Base-by-base conservation (phyloP, 2,113 vertebrate genomes). In the Salvator merianae region DNA sequence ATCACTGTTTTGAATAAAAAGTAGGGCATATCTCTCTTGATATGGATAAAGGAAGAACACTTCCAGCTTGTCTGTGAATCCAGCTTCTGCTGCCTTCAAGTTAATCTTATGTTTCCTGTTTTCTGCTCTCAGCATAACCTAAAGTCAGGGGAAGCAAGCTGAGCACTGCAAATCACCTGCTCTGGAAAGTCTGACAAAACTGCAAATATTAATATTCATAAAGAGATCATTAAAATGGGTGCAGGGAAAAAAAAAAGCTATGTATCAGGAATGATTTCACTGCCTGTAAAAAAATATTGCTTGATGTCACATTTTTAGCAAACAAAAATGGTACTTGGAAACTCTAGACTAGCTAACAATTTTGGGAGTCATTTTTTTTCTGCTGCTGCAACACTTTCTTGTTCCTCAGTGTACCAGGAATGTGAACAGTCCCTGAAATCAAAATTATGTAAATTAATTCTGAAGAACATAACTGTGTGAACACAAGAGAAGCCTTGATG, bases 301-400 rank as follows among this genome's bases (percentile, higher is more conserved):
- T 24, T 24, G 55, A 22, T 20, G 75, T 34, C 75, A 62, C 34
- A n/a, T 69, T 72, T 20, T 3, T 2, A 6, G 84, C 77, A 1
- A 43, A 1, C 30, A 9, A n/a, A 32, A n/a, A n/a, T n/a, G 55
- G 0, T 1, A 3, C 13, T 4, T 1, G 1, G 70, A 40, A 8
- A 3, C 63, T 14, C 3, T 79, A 40, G 59, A 6, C 3, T 76
- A 10, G n/a, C 74, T 2, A 71, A 38, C 1, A 68, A 50, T 1
- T 38, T 63, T 0, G 77, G 0, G 12, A 80, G 43, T 2, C 32
- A 7, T 47, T 47, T 9, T 47, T 1, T 1, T 66, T 47, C 36
- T 79, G 10, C 1, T 18, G 12, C 9, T 30, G 14, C 36, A 79
- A 26, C 18, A 79, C 10, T 79, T 66, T 12, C 62, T n/a, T n/a